A percentile compares a stretch with the other conserved stretches of the same genome.
Conservation (phyloP, 2,888 invertebrate species). For the Mesopsocus fuscifrons region DNA sequence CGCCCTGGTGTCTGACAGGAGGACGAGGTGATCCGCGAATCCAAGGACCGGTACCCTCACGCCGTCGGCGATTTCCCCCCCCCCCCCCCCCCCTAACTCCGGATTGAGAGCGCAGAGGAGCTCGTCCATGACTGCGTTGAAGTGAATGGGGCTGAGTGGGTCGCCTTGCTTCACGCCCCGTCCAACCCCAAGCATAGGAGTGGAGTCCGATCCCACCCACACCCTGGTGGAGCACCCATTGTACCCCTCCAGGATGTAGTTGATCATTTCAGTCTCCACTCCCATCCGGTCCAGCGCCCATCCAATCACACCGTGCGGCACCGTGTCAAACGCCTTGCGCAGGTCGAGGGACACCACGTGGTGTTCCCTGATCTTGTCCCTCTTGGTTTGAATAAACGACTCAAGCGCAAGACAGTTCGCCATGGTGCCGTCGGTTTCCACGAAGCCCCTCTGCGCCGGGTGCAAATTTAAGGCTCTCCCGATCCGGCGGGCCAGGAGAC, state of each 20-base stretch:
- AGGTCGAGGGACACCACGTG: constrained; percentile 14
- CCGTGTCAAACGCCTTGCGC: constrained; percentile 13
- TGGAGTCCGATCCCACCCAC: neutral
- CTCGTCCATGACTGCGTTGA: neutral
- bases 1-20: neutral
- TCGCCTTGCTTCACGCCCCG: neutral
- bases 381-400: neutral
- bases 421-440: constrained; percentile 11
- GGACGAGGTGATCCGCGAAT: neutral
- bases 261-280: neutral
- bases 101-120: neutral
- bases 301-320: neutral
- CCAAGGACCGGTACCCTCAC: neutral
- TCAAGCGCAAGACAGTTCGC: constrained; percentile 10
- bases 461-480: neutral
- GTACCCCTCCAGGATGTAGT: neutral
- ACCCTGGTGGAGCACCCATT: neutral
- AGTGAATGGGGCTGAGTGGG: neutral
- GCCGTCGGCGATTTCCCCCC: neutral
- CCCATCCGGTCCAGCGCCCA: neutral
- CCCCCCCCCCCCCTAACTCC: neutral
- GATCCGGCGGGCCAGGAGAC: constrained; percentile 12
- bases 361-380: neutral
- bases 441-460: constrained; percentile 13
- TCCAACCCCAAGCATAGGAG: neutral